These are phyloP conservation scores for Hippocampus comes DNA, from an alignment of 2,113 vertebrate species.

Conservation along the genomic window DNA sequence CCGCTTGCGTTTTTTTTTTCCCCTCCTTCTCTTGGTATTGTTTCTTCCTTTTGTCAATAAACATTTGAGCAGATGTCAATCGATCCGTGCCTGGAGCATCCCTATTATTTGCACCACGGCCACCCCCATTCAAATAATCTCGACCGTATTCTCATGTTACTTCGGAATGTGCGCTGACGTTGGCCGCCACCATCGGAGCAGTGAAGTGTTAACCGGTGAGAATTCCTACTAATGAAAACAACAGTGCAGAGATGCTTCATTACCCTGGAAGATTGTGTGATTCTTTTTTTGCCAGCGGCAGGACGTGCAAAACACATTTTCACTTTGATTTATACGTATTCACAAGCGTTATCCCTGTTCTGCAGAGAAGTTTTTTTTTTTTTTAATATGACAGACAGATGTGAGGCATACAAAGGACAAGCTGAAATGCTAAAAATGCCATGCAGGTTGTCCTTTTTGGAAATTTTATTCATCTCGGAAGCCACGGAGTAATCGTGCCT, in stretches of 20 bases:
- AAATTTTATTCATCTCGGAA: conserved; percentile 18
- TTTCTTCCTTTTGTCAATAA: conserved; percentile 65
- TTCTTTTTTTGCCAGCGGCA: conserved; percentile 16
- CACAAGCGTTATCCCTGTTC: neutral
- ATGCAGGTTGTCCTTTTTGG: neutral
- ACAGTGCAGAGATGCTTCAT: conserved; percentile 42
- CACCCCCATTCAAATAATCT: conserved; percentile 47
- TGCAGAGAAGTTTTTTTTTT: neutral
- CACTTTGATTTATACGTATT: conserved; percentile 14
- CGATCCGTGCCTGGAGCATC: conserved; percentile 63
- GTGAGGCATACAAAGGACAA: neutral
- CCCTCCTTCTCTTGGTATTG: conserved; percentile 20
- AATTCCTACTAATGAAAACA: conserved; percentile 48
- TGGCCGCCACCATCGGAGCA: neutral
- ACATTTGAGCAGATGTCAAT: conserved; percentile 72
- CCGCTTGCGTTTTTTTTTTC: conserved; percentile 42
- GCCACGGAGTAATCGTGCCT: conserved; percentile 25
- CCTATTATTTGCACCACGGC: conserved; percentile 55
- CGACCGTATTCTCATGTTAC: conserved; percentile 42
- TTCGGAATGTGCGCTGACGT: conserved; percentile 36
- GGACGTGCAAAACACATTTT: conserved; percentile 18
- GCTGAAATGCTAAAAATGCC: neutral
- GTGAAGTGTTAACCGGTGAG: conserved; percentile 7
- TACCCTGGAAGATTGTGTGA: conserved; percentile 45
- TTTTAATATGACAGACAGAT: neutral